phyloP scores from a whole-genome alignment of 2,888 invertebrate genomes.

The Mycalesis mineus region DNA sequence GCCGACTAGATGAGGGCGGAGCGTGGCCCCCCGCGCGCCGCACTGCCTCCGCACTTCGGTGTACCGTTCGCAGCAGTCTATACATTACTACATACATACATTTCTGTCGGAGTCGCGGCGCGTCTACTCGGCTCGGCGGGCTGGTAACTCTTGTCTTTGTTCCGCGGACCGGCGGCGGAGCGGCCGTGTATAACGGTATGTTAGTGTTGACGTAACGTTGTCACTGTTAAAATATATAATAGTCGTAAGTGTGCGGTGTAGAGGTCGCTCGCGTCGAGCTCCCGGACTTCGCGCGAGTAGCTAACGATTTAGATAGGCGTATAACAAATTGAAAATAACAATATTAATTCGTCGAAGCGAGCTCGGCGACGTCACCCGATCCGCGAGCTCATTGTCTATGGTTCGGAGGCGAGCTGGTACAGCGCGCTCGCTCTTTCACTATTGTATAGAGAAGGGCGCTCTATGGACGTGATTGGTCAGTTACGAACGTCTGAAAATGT shows the following conservation, averaged over 20 bases:
- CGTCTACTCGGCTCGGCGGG: too few relatives aligned
- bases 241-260: conserved; percentile 52
- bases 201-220: conserved; percentile 54
- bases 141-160: conserved; percentile 52
- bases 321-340: conserved; percentile 70
- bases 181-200: conserved; percentile 44
- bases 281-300: conserved; percentile 54
- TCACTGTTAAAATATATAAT: conserved; percentile 56
- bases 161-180: conserved; percentile 49
- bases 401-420: background rate
- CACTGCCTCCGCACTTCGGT: too few relatives aligned
- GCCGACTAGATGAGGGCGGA: too few relatives aligned
- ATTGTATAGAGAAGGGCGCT: too few relatives aligned
- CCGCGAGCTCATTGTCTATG: conserved; percentile 6
- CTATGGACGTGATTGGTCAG: too few relatives aligned
- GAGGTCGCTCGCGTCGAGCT: conserved; percentile 53
- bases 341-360: conserved; percentile 52
- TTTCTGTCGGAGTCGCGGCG: too few relatives aligned
- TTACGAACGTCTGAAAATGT: too few relatives aligned
- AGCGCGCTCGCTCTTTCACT: too few relatives aligned
- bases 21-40: too few relatives aligned
- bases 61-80: too few relatives aligned
- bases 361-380: conserved; percentile 44
- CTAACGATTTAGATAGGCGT: conserved; percentile 74
- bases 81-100: too few relatives aligned